A percentile compares a stretch with the other conserved stretches of the same genome.
These are phyloP conservation scores for Melieria crassipennis DNA, from an alignment of 2,888 invertebrate genomes.

Conservation along the genomic window DNA sequence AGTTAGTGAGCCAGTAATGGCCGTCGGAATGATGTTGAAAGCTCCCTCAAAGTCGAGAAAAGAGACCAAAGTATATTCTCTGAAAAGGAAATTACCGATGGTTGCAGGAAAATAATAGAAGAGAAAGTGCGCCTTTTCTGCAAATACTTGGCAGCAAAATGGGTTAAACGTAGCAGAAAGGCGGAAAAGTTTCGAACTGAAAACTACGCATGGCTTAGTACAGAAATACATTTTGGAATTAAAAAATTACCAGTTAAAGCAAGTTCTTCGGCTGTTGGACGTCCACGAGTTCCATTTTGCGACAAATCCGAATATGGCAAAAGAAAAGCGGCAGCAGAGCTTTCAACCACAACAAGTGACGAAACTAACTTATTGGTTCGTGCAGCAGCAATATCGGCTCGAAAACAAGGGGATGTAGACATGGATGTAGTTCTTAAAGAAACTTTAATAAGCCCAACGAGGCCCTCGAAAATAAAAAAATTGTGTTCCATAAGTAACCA, in stretches of 20 bases:
- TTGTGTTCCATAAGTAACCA: no score
- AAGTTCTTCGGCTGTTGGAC: conserved; percentile 2
- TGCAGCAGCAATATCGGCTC: no score
- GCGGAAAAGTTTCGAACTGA: conserved; percentile 10
- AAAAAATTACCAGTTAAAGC: background rate
- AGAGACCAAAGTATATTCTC: no score
- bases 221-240: conserved; percentile 1
- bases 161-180: background rate
- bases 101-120: background rate
- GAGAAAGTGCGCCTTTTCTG: conserved; percentile 18
- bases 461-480: no score
- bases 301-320: background rate
- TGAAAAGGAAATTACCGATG: conserved; percentile 3
- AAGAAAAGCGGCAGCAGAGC: conserved; percentile 10
- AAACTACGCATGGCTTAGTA: background rate
- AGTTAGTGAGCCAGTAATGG: no score
- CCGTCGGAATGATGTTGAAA: no score
- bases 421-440: no score
- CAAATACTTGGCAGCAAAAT: conserved; percentile 13
- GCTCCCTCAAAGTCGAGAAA: no score
- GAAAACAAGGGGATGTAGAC: no score
- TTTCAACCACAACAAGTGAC: conserved; percentile 13
- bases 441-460: no score
- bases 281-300: background rate
- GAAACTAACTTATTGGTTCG: no score